Conservation (phyloP, 2,888 invertebrate genomes). For the Sturmia bella region DNA sequence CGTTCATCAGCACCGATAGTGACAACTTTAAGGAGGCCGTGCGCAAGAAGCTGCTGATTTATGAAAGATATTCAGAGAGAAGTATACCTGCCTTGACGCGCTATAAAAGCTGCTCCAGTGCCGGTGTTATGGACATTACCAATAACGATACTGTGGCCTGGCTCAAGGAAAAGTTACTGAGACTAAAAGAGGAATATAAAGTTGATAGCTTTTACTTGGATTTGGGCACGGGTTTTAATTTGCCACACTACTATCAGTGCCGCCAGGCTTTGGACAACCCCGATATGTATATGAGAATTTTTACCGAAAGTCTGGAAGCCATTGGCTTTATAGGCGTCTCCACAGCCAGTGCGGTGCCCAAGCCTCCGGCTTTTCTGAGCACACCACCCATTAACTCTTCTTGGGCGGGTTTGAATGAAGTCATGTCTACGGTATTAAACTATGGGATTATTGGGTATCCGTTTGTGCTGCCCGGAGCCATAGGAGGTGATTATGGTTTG, state of each 20-base stretch:
- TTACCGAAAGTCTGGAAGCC: constrained; percentile 83
- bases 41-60: constrained; percentile 87
- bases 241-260: constrained; percentile 93
- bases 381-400: constrained; percentile 92
- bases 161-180: constrained; percentile 88
- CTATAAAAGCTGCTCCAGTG: constrained; percentile 90
- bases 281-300: constrained; percentile 90
- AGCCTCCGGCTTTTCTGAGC: constrained; percentile 92
- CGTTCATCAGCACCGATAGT: constrained; percentile 94
- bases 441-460: constrained; percentile 96
- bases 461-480: constrained; percentile 95
- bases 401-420: constrained; percentile 91
- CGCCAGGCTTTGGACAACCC: constrained; percentile 89
- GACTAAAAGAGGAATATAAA: constrained; percentile 87
- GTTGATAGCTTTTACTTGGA: constrained; percentile 94
- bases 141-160: constrained; percentile 91
- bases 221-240: constrained; percentile 90
- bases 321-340: constrained; percentile 89
- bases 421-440: constrained; percentile 93
- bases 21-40: constrained; percentile 91
- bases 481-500: constrained; percentile 92
- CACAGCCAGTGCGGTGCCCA: constrained; percentile 90
- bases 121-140: constrained; percentile 93
- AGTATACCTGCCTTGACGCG: constrained; percentile 91
- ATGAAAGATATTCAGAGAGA: constrained; percentile 90